These are phyloP conservation scores for Semicossyphus pulcher DNA, from an alignment of 2,113 vertebrate species.

Conservation along the genomic window DNA sequence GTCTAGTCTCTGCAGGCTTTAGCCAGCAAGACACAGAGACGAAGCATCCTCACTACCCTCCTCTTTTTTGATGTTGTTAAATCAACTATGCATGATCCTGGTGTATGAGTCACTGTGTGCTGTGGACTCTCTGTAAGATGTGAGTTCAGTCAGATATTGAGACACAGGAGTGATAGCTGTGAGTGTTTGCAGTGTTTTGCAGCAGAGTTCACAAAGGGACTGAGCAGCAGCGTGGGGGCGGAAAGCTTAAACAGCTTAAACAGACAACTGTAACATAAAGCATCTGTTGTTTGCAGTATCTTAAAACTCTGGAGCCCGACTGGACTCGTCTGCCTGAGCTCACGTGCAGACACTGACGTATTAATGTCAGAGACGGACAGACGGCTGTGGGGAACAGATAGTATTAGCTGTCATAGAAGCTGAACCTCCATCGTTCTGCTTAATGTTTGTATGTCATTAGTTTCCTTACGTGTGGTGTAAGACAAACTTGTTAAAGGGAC, in stretches of 20 bases:
- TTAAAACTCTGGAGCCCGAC: not conserved
- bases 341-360: not conserved
- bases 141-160: not conserved
- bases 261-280: not conserved
- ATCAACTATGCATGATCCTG: slow-evolving; percentile 41
- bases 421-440: no score
- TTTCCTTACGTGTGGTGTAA: no score
- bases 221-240: not conserved
- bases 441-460: no score
- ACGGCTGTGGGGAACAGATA: no score
- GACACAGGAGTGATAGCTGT: not conserved
- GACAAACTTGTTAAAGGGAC: no score
- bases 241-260: slow-evolving; percentile 1
- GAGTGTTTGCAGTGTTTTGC: not conserved
- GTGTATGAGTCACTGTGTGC: slow-evolving; percentile 8
- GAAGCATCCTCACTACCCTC: slow-evolving; percentile 11
- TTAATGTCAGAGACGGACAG: not conserved
- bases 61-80: slow-evolving; percentile 27
- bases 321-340: not conserved
- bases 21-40: slow-evolving; percentile 33
- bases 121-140: not conserved
- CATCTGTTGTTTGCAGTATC: not conserved
- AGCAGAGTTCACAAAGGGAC: not conserved
- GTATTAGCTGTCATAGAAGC: no score
- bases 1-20: slow-evolving; percentile 25